Conservation (phyloP, 2,888 invertebrate species). For the Leptinotarsa tumamoca region DNA sequence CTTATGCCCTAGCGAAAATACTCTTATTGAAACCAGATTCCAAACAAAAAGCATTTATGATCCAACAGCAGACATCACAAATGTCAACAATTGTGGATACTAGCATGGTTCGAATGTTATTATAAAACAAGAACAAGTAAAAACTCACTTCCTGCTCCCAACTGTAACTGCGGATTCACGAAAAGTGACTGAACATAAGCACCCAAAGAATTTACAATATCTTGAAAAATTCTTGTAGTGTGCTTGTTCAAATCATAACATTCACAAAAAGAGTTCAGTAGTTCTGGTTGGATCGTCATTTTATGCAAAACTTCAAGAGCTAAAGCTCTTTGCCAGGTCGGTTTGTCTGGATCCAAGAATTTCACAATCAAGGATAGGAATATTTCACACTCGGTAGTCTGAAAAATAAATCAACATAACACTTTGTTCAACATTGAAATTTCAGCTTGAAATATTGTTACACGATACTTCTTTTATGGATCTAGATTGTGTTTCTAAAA, state of each 20-base stretch:
- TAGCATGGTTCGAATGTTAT: no score
- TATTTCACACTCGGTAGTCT: slow-evolving; percentile 98
- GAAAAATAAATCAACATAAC: slow-evolving; percentile 45
- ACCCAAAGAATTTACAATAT: slow-evolving; percentile 93
- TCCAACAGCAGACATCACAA: no score
- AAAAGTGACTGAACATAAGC: slow-evolving; percentile 94
- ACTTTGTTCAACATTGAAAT: neutral
- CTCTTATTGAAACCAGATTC: no score
- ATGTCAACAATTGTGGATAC: no score
- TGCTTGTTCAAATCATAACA: slow-evolving; percentile 96
- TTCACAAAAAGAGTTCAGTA: slow-evolving; percentile 91
- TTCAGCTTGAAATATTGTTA: neutral
- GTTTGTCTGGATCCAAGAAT: slow-evolving; percentile 97
- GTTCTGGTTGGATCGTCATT: slow-evolving; percentile 88
- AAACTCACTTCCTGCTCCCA: slow-evolving; percentile 64
- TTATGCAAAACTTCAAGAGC: slow-evolving; percentile 96
- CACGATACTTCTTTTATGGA: no score
- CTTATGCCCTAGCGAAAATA: no score
- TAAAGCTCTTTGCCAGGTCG: slow-evolving; percentile 94
- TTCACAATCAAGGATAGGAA: slow-evolving; percentile 96
- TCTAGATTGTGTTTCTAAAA: no score
- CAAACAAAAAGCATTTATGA: no score
- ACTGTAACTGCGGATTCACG: slow-evolving; percentile 77
- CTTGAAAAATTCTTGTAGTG: slow-evolving; percentile 92
- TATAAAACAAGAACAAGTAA: neutral